Evolutionary conservation across 2,888 invertebrate genomes (phyloP), one percentile per base, ranked within the genome.

Genomic region (Isoperla grammatica): DNA sequence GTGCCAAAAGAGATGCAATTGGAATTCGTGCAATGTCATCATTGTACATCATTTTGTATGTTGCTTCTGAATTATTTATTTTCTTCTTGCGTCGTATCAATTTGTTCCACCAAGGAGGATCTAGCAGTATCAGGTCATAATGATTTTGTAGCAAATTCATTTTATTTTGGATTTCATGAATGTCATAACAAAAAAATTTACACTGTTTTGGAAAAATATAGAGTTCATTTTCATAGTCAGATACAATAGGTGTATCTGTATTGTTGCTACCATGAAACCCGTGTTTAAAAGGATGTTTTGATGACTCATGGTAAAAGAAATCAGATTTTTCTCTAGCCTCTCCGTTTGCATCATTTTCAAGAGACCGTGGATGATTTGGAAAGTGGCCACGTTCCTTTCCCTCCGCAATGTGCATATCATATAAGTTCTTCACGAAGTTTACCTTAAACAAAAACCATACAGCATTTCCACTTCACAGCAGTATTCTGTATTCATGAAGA

Each of bases 21-120:
- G 92, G 89, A 67, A 96, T 78, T 13, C 81, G 75, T 1, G 80
- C 76, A 58, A 97, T 79, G 57, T 87, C 85, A 64, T 85, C 80
- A 70, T 90, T 88, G 65, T 82, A 81, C 79, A 95, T 81, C 87
- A 90, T 90, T 65, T 81, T 74, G 72, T 94, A 93, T 65, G 89
- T 90, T 74, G 58, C 17, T 9, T 39, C 39, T 11, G 83, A 79
- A 56, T 74, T 70, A 71, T 79, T 79, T 60, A 80, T 81, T 66
- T 77, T 77, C 69, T 86, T 88, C 70, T 88, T 79, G 63, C 97
- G 81, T 68, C 92, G 83, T 49, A 96, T 92, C 64, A 91, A 95
- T 75, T 94, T 95, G 72, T 97, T 97, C 79, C 87, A 86, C 97
- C 97, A 98, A 0, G 97, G 96, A 35, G 97, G 97, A 77, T 98